Evolutionary conservation across 64 coral and sea anemone species (phyloP).

Genomic region (Catalaphyllia jardinei): DNA sequence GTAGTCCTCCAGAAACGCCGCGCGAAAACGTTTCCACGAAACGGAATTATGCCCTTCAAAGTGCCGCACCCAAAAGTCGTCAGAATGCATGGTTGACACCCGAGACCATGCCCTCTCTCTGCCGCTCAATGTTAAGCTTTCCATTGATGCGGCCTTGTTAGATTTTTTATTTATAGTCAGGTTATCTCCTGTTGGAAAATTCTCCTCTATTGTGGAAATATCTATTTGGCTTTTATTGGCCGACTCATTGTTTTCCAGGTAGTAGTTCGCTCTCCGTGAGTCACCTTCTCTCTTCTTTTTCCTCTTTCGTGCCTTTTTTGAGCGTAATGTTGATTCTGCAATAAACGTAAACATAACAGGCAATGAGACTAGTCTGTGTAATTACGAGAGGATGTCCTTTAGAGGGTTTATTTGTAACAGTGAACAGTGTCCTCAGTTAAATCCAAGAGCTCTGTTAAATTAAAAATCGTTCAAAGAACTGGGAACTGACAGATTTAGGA

Average conservation of each 20-base stretch:
- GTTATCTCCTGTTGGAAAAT: neutral
- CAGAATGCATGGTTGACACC: conserved; percentile 4
- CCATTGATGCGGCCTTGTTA: neutral
- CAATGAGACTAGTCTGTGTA: neutral
- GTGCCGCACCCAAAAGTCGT: conserved; percentile 69
- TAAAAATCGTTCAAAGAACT: too few relatives aligned
- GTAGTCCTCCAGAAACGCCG: conserved; percentile 77
- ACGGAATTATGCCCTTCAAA: conserved; percentile 35
- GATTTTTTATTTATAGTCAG: neutral
- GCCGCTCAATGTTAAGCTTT: neutral
- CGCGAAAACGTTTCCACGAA: conserved; percentile 60
- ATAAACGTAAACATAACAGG: neutral
- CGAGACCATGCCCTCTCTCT: conserved; percentile 2
- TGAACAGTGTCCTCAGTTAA: too few relatives aligned
- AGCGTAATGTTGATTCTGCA: neutral
- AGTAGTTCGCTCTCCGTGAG: neutral
- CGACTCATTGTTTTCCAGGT: neutral
- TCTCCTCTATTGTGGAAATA: neutral
- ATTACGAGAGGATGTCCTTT: too few relatives aligned
- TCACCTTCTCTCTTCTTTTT: neutral
- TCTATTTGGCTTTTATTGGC: neutral
- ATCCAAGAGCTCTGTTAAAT: too few relatives aligned
- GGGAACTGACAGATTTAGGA: too few relatives aligned
- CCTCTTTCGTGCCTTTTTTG: neutral
- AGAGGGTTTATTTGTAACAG: too few relatives aligned